These are phyloP conservation scores for Tetragnatha montana DNA, from an alignment of 2,888 invertebrate species.

Conservation along the genomic window DNA sequence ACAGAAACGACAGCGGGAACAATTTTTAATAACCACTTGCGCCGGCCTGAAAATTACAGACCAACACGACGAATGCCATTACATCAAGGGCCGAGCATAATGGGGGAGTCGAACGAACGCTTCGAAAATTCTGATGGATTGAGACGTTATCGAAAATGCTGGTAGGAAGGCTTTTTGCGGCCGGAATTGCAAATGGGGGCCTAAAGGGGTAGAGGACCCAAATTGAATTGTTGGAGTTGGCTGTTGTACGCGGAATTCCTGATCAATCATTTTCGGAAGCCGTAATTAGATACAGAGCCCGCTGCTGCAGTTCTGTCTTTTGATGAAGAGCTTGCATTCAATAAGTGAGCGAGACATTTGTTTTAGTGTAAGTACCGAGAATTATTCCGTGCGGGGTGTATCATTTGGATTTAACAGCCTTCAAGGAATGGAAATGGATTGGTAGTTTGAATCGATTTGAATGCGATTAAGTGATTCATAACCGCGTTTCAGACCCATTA, in stretches of 20 bases:
- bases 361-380: too few species aligned
- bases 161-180: background rate
- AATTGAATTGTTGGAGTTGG: too few species aligned
- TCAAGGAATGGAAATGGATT: too few species aligned
- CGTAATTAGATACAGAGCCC: too few species aligned
- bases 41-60: slow-evolving; percentile 60
- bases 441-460: too few species aligned
- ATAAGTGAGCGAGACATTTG: too few species aligned
- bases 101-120: slow-evolving; percentile 53
- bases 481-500: too few species aligned
- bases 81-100: slow-evolving; percentile 18
- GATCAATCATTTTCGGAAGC: too few species aligned
- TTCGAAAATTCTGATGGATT: slow-evolving; percentile 63
- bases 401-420: background rate
- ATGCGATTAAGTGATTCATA: too few species aligned
- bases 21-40: slow-evolving; percentile 64
- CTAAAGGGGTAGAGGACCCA: background rate
- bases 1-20: slow-evolving; percentile 52
- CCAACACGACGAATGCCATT: slow-evolving; percentile 35
- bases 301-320: background rate
- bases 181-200: slow-evolving; percentile 11
- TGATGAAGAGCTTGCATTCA: too few species aligned
- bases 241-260: too few species aligned
- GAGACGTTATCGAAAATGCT: slow-evolving; percentile 57
- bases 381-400: background rate